Evolutionary conservation across 92 coral and sea anemone genomes (phyloP).

Genomic region (Umimayanthus chanpuru): DNA sequence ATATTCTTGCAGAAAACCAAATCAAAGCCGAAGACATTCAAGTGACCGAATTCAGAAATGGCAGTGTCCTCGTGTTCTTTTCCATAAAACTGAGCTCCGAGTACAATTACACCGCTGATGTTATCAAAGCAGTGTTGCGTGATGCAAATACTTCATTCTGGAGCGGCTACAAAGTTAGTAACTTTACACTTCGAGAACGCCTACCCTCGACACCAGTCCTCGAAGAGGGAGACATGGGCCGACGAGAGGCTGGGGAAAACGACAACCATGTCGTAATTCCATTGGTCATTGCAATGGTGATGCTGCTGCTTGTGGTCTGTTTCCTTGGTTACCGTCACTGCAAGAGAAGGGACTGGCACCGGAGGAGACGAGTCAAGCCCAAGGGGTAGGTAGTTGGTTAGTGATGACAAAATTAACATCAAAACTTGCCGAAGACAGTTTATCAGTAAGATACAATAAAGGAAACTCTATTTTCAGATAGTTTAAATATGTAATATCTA

Average conservation of each 20-base stretch:
- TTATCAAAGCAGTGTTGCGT: slow-evolving; percentile 26
- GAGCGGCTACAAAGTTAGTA: slow-evolving; percentile 48
- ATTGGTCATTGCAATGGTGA: slow-evolving; percentile 1
- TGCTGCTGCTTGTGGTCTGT: neutral
- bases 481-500: no score
- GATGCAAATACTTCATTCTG: slow-evolving; percentile 47
- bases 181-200: slow-evolving; percentile 40
- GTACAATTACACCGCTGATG: slow-evolving; percentile 10
- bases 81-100: slow-evolving; percentile 1
- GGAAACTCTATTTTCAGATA: no score
- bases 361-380: neutral
- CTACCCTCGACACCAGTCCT: neutral
- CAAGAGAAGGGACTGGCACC: slow-evolving; percentile 8
- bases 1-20: slow-evolving; percentile 20
- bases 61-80: slow-evolving; percentile 55
- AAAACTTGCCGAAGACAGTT: neutral
- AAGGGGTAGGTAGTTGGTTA: neutral
- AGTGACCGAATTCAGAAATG: slow-evolving; percentile 52
- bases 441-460: neutral
- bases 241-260: neutral
- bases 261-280: neutral
- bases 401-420: neutral
- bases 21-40: slow-evolving; percentile 25
- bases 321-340: slow-evolving; percentile 24
- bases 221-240: neutral